phyloP scores from a whole-genome alignment of 2,888 invertebrate species.

The Drosophila picticornis region DNA sequence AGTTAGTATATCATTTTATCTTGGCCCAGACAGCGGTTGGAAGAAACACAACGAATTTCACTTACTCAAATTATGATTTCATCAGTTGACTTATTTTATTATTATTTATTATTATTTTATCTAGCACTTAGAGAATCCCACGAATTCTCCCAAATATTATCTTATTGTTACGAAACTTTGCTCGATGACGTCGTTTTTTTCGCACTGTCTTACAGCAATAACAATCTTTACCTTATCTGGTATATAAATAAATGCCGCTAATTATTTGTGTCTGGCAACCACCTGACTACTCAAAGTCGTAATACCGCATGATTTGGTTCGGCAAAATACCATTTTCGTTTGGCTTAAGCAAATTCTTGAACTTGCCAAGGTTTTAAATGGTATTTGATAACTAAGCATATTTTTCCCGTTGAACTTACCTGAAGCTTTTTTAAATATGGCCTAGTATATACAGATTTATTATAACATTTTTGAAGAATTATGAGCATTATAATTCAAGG shows the following conservation, averaged over 20 bases:
- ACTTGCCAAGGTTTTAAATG: slow-evolving; percentile 19
- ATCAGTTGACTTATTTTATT: slow-evolving; percentile 25
- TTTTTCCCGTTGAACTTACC: not conserved
- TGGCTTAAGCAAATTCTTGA: slow-evolving; percentile 38
- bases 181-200: slow-evolving; percentile 48
- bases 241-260: slow-evolving; percentile 6
- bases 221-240: slow-evolving; percentile 23
- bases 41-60: slow-evolving; percentile 3
- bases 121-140: slow-evolving; percentile 18
- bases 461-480: not conserved
- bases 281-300: slow-evolving; percentile 63
- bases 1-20: not conserved
- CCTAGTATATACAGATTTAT: not conserved
- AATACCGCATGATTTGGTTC: slow-evolving; percentile 53
- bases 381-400: slow-evolving; percentile 44
- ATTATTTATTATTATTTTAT: no score
- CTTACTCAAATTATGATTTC: slow-evolving; percentile 27
- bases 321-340: slow-evolving; percentile 22
- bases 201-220: slow-evolving; percentile 8
- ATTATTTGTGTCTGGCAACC: slow-evolving; percentile 27
- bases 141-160: slow-evolving; percentile 28
- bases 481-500: slow-evolving; percentile 22
- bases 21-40: not conserved
- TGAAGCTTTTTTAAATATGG: not conserved
- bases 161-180: slow-evolving; percentile 30